These are phyloP conservation scores for Cydia fagiglandana DNA, from an alignment of 1,140 invertebrate genomes.

Conservation along the genomic window DNA sequence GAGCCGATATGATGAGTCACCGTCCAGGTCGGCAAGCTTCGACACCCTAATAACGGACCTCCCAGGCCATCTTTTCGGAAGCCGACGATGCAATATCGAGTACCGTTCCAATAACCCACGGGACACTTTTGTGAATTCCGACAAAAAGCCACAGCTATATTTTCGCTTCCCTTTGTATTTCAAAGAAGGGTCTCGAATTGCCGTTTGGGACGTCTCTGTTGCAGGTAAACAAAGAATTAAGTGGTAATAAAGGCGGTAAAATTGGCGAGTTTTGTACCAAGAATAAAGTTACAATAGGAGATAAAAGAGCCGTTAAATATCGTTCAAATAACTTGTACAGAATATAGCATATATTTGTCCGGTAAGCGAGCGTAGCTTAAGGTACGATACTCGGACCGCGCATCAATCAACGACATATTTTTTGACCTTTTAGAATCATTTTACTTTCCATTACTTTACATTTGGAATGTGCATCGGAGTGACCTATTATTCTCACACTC, in stretches of 20 bases:
- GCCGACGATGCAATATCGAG: slow-evolving; percentile 35
- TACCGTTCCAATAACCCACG: slow-evolving; percentile 24
- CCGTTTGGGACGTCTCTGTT: neutral
- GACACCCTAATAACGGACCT: slow-evolving; percentile 50
- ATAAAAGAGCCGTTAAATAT: slow-evolving; percentile 18
- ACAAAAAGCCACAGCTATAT: slow-evolving; percentile 26
- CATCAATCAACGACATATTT: slow-evolving; percentile 25
- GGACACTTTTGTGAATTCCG: slow-evolving; percentile 1
- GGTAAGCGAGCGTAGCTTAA: slow-evolving; percentile 19
- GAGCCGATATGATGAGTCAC: slow-evolving; percentile 62
- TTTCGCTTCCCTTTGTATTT: slow-evolving; percentile 3
- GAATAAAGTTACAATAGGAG: slow-evolving; percentile 11
- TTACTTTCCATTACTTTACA: slow-evolving; percentile 24
- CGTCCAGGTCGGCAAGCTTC: slow-evolving; percentile 42
- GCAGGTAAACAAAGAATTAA: slow-evolving; percentile 27
- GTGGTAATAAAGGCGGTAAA: slow-evolving; percentile 20
- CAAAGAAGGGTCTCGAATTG: slow-evolving; percentile 16
- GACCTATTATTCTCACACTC: slow-evolving; percentile 26
- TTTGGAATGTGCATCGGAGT: slow-evolving; percentile 10
- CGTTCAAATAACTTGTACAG: slow-evolving; percentile 5
- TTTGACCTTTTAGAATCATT: slow-evolving; percentile 26
- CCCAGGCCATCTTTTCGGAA: slow-evolving; percentile 35
- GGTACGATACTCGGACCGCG: neutral
- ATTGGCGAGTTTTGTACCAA: slow-evolving; percentile 7
- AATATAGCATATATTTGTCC: slow-evolving; percentile 17